Evolutionary conservation across 37 sponge, comb jelly and placozoan species (phyloP), one percentile per base, ranked within the genome.

Genomic region (Crambe crambe): DNA sequence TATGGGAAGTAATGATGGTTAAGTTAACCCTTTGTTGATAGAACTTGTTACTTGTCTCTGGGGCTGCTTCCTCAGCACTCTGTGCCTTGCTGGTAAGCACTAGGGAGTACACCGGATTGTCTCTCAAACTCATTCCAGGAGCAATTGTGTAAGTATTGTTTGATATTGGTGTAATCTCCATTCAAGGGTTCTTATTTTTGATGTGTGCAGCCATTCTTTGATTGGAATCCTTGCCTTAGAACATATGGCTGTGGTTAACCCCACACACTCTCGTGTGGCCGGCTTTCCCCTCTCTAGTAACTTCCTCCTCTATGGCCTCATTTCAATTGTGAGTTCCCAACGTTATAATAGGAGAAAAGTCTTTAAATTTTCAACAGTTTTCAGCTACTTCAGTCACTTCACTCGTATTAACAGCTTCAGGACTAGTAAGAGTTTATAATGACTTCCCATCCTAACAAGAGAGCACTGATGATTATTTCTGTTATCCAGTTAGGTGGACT

Each of bases 401-500:
- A 23, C 37, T 25, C 9, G 41, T 73, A 9, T 30, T 59, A 26
- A 73, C 74, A 21, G 22, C 73, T 30, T 63, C 56, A 42, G 82
- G 82, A 73, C 4, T 73, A 61, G 82, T 82, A 43, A 73, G 41
- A 61, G 35, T 58, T 30, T 59, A 58, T 56, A 36, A 26, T 25
- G 23, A 23, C 32, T 0, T 58, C 60, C 25, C 51, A 4, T 43
- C 18, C 74, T 40, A n/a, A 27, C 68, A 39, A 42, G 44, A 27
- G 26, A n/a, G n/a, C n/a, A n/a, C n/a, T n/a, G n/a, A n/a, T n/a
- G n/a, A n/a, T n/a, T n/a, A n/a, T n/a, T n/a, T n/a, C n/a, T n/a
- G n/a, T n/a, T n/a, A n/a, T 58, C 40, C 44, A 83, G 84, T 40
- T 74, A 6, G 86, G 86, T 22, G 74, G 64, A 10, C 23, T 73